Percentiles rank a stretch among this genome's conserved stretches.
phyloP scores from a whole-genome alignment of 2,113 vertebrate species.

The Seriola aureovittata region DNA sequence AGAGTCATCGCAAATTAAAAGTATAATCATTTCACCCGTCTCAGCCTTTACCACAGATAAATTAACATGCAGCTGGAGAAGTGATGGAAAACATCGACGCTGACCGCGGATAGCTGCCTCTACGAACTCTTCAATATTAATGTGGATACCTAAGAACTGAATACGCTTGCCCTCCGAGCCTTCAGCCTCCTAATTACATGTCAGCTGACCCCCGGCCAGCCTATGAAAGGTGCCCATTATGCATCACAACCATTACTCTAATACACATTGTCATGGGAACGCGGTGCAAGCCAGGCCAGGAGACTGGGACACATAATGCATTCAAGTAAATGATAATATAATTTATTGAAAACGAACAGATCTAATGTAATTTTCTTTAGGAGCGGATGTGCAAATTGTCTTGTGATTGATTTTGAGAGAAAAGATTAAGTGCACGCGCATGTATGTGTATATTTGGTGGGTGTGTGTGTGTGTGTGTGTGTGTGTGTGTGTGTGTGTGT shows the following conservation, averaged over 20 bases:
- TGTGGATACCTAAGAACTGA: slow-evolving; percentile 11
- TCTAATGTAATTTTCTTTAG: slow-evolving; percentile 62
- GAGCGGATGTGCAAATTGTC: slow-evolving; percentile 41
- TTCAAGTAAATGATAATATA: slow-evolving; percentile 61
- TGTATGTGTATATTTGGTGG: not conserved
- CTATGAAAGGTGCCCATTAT: slow-evolving; percentile 47
- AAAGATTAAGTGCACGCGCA: slow-evolving; percentile 7
- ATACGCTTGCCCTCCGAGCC: slow-evolving; percentile 27
- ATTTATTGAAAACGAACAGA: slow-evolving; percentile 62
- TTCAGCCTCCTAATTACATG: slow-evolving; percentile 32
- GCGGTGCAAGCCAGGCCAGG: slow-evolving; percentile 55
- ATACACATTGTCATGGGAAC: slow-evolving; percentile 59
- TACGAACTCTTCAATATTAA: slow-evolving; percentile 26
- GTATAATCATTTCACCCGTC: not conserved
- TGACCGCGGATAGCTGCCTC: not conserved
- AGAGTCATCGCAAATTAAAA: not conserved
- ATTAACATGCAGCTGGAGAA: not conserved
- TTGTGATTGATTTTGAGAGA: slow-evolving; percentile 56
- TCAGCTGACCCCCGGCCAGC: slow-evolving; percentile 42
- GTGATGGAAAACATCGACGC: not conserved
- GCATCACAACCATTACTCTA: slow-evolving; percentile 18
- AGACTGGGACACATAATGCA: slow-evolving; percentile 40
- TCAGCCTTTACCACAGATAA: not conserved
- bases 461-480: not conserved
- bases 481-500: not conserved